Percentiles rank a stretch among this genome's conserved stretches.
These are phyloP conservation scores for Arrhopalites spinosus DNA, from an alignment of 2,888 invertebrate species.

Conservation along the genomic window DNA sequence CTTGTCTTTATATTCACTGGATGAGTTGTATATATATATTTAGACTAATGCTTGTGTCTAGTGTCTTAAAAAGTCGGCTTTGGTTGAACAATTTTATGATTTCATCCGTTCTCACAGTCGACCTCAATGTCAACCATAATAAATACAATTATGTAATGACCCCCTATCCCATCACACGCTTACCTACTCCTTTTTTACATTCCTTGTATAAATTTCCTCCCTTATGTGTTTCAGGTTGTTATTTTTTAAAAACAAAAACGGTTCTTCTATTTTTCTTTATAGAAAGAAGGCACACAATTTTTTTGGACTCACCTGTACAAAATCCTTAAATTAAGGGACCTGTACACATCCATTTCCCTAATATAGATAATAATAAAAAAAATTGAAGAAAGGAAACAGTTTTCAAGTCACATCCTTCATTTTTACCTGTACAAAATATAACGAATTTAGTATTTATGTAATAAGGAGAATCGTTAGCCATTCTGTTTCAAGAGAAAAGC, in stretches of 20 bases:
- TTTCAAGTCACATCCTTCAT: neutral
- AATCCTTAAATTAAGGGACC: too few relatives aligned
- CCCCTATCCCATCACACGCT: slow-evolving; percentile 1
- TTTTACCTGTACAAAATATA: too few relatives aligned
- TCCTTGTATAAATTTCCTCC: neutral
- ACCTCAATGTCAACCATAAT: slow-evolving; percentile 35
- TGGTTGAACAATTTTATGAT: slow-evolving; percentile 28
- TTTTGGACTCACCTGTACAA: too few relatives aligned
- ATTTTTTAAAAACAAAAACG: neutral
- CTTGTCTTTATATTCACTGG: too few relatives aligned
- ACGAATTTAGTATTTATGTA: too few relatives aligned
- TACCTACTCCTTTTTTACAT: neutral
- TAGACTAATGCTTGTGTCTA: too few relatives aligned
- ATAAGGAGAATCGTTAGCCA: too few relatives aligned
- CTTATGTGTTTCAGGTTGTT: neutral
- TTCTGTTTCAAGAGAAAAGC: too few relatives aligned
- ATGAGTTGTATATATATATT: neutral
- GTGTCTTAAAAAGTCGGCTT: slow-evolving; percentile 13
- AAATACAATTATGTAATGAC: slow-evolving; percentile 23
- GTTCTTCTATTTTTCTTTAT: neutral
- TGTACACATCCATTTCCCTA: neutral
- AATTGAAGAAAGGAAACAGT: slow-evolving; percentile 2
- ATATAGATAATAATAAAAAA: too few relatives aligned
- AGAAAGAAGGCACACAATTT: too few relatives aligned
- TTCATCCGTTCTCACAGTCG: slow-evolving; percentile 34